A percentile compares a stretch with the other conserved stretches of the same genome.
Evolutionary conservation across 2,888 invertebrate species (phyloP).

Genomic region (Campoplex capitator): DNA sequence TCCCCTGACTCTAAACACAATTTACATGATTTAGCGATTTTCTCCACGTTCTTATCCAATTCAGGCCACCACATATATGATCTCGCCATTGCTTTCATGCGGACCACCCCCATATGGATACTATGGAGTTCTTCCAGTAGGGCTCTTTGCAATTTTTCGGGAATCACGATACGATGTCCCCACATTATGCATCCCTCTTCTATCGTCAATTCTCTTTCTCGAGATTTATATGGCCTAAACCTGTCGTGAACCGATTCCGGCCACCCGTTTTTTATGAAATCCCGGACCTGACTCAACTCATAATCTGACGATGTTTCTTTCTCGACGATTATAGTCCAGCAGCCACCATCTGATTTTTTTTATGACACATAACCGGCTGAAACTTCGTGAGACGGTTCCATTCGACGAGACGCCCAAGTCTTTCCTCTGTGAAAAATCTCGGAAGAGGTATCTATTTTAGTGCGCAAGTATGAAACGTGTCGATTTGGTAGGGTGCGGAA

Average conservation of each 20-base stretch:
- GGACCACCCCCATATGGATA: background rate
- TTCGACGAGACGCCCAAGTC: too few species aligned
- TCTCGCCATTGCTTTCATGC: constrained; percentile 10
- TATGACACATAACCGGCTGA: too few species aligned
- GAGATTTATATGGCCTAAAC: too few species aligned
- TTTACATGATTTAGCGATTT: background rate
- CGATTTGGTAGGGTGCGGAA: too few species aligned
- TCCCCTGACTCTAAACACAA: background rate
- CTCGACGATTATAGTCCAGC: too few species aligned
- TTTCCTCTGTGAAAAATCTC: too few species aligned
- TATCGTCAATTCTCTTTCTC: constrained; percentile 31
- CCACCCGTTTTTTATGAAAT: too few species aligned
- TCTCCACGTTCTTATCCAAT: background rate
- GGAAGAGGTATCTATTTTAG: too few species aligned
- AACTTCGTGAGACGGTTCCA: too few species aligned
- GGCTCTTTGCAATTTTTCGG: background rate
- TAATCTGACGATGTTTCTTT: background rate
- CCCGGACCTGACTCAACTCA: background rate
- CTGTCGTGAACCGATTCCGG: too few species aligned
- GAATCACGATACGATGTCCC: background rate
- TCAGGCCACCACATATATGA: constrained; percentile 16
- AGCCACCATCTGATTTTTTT: too few species aligned
- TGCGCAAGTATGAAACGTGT: too few species aligned
- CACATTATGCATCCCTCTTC: constrained; percentile 4
- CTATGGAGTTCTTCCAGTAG: background rate